These are phyloP conservation scores for Trogon surrucura DNA, from an alignment of 2,113 vertebrate species.

Conservation along the genomic window DNA sequence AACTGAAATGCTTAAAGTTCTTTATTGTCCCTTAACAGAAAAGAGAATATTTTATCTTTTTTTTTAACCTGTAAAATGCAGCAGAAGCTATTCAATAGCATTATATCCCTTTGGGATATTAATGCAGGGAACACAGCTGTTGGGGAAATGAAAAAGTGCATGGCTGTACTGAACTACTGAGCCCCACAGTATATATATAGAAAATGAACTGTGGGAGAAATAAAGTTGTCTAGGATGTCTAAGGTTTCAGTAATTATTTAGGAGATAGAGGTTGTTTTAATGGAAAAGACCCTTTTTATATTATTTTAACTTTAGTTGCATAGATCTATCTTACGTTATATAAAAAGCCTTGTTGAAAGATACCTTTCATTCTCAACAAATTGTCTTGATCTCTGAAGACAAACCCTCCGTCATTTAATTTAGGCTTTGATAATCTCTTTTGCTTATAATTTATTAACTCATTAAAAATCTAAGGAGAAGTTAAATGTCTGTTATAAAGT, in stretches of 20 bases:
- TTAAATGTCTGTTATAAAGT: not conserved
- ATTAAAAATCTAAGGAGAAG: not conserved
- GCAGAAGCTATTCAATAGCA: not conserved
- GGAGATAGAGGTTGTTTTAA: not conserved
- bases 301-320: not conserved
- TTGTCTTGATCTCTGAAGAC: not conserved
- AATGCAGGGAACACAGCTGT: not conserved
- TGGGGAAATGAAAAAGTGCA: slow-evolving; percentile 1
- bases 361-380: not conserved
- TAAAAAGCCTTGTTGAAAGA: not conserved
- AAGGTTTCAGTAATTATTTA: not conserved
- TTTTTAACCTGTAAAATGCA: not conserved
- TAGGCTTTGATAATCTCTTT: not conserved
- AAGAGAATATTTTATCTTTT: not conserved
- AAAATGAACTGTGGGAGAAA: not conserved
- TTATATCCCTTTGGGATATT: not conserved
- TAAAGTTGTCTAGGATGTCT: not conserved
- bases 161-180: not conserved
- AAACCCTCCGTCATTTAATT: not conserved
- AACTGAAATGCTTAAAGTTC: not conserved
- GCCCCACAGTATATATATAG: not conserved
- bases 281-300: not conserved
- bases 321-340: not conserved
- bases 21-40: not conserved
- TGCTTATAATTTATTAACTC: not conserved